Evolutionary conservation across 1,140 invertebrate species (phyloP).

Genomic region (Drosophila suzukii): DNA sequence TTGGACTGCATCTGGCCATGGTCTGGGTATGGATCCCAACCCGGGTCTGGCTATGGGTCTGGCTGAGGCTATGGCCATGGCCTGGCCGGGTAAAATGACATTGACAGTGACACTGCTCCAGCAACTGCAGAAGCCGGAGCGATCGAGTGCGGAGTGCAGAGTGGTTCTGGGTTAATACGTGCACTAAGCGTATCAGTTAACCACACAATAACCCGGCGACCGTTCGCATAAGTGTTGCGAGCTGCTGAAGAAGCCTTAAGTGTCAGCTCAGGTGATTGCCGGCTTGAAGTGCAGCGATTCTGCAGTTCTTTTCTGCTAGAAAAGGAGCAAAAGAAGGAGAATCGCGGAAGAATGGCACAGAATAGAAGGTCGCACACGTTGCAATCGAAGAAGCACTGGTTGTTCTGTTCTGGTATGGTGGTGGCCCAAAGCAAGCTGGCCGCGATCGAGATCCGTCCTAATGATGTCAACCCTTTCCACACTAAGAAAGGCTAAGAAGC

Average conservation of each 20-base stretch:
- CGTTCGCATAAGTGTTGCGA: slow-evolving; percentile 77
- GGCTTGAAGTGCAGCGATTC: slow-evolving; percentile 38
- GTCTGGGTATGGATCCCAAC: not conserved
- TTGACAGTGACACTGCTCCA: slow-evolving; percentile 80
- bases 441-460: slow-evolving; percentile 50
- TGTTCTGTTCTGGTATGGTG: not conserved
- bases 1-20: slow-evolving; percentile 7
- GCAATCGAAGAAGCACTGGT: slow-evolving; percentile 11
- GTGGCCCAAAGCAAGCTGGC: not conserved
- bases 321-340: slow-evolving; percentile 7
- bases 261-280: slow-evolving; percentile 76
- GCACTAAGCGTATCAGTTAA: slow-evolving; percentile 82
- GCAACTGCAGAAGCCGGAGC: slow-evolving; percentile 58
- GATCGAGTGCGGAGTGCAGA: slow-evolving; percentile 38
- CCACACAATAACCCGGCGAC: slow-evolving; percentile 73
- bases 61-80: slow-evolving; percentile 13
- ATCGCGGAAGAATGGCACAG: slow-evolving; percentile 8
- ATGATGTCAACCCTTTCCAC: slow-evolving; percentile 55
- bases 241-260: slow-evolving; percentile 83
- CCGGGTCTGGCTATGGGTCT: not conserved
- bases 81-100: slow-evolving; percentile 69
- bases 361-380: slow-evolving; percentile 47
- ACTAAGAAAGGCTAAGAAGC: not conserved
- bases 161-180: slow-evolving; percentile 73
- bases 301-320: not conserved